Percentiles rank a stretch among this genome's conserved stretches.
phyloP scores from a whole-genome alignment of 2,888 invertebrate species.

The Mongoloraphidia duomilia region DNA sequence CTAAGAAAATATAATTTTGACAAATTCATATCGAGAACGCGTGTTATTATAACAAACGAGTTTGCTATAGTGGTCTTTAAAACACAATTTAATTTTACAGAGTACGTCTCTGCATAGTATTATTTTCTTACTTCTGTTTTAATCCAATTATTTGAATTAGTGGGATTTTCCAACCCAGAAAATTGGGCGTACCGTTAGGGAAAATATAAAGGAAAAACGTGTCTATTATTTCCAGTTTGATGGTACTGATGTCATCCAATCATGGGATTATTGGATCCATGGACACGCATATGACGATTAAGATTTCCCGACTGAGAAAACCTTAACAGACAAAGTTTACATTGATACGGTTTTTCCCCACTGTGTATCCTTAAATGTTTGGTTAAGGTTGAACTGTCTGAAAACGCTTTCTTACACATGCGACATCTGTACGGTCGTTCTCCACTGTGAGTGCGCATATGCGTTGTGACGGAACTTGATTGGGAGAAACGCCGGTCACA shows the following conservation, averaged over 20 bases:
- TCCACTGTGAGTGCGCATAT: slow-evolving; percentile 99
- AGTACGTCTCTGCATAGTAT: no score
- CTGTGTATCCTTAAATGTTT: slow-evolving; percentile 88
- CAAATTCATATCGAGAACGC: no score
- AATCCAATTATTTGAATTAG: no score
- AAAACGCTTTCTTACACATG: slow-evolving; percentile 96
- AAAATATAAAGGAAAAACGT: no score
- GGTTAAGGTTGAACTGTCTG: slow-evolving; percentile 94
- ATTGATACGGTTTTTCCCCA: slow-evolving; percentile 95
- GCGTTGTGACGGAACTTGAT: slow-evolving; percentile 90
- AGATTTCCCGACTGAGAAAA: slow-evolving; percentile 98
- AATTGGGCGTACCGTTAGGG: no score
- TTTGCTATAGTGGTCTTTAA: no score
- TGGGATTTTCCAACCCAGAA: no score
- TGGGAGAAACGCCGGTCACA: slow-evolving; percentile 96
- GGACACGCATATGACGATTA: slow-evolving; percentile 97
- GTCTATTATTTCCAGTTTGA: no score
- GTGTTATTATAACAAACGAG: no score
- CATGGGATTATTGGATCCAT: slow-evolving; percentile 47
- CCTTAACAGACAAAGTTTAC: slow-evolving; percentile 85
- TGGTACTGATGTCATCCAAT: slow-evolving; percentile 31
- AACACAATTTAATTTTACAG: no score
- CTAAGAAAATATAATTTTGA: no score
- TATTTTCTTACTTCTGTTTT: no score
- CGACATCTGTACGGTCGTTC: slow-evolving; percentile 89